Evolutionary conservation across 2,797 vertebrate genomes (phyloP).

Genomic region (Chromis chromis): DNA sequence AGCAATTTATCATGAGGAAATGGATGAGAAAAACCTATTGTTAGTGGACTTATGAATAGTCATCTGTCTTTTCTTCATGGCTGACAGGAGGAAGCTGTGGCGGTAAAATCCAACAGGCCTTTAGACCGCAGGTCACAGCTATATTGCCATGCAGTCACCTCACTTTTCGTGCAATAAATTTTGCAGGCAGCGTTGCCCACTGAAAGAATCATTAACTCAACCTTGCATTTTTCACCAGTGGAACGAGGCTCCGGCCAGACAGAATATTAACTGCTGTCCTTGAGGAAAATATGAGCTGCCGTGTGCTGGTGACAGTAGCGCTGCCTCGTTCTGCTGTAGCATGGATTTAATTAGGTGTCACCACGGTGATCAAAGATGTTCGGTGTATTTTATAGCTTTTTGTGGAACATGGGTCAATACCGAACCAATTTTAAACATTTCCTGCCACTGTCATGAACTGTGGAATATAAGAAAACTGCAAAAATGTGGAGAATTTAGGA

Average conservation of each 20-base stretch:
- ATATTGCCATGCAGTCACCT: not conserved
- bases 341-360: conserved; percentile 16
- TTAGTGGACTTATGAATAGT: not conserved
- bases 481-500: not conserved
- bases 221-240: conserved; percentile 11
- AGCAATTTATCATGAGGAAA: conserved; percentile 11
- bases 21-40: conserved; percentile 19
- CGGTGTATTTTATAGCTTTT: not conserved
- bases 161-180: conserved; percentile 22
- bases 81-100: conserved; percentile 26
- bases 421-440: not conserved
- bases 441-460: not conserved
- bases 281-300: conserved; percentile 31
- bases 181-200: not conserved
- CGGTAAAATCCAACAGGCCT: conserved; percentile 12
- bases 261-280: conserved; percentile 23
- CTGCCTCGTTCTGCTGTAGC: not conserved
- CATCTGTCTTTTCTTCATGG: conserved; percentile 11
- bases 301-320: conserved; percentile 18
- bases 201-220: conserved; percentile 49
- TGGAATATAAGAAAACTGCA: not conserved
- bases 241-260: conserved; percentile 4
- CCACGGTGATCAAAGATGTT: not conserved
- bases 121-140: conserved; percentile 13
- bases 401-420: not conserved